Evolutionary conservation across 2,113 vertebrate genomes (phyloP).

Genomic region (Scomber colias): DNA sequence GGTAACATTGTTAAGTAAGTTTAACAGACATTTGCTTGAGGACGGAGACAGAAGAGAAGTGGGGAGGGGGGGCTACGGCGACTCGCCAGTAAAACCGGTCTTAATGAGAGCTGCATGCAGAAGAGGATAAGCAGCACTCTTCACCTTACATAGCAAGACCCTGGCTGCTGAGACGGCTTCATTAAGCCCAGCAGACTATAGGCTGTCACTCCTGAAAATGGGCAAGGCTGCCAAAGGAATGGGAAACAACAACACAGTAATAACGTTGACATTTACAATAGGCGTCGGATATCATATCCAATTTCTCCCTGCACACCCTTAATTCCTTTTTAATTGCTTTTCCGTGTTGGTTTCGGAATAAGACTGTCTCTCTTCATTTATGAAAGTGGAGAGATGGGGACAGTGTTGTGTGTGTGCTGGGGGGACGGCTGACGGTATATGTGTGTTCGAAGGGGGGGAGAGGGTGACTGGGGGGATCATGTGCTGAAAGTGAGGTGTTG

Average conservation of each 20-base stretch:
- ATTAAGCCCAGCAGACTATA: constrained; percentile 74
- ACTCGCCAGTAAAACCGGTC: constrained; percentile 52
- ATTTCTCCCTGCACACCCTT: constrained; percentile 81
- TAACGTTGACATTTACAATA: constrained; percentile 84
- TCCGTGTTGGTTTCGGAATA: constrained; percentile 77
- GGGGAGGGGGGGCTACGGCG: constrained; percentile 25
- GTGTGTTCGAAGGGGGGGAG: not conserved
- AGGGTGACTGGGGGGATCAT: constrained; percentile 42
- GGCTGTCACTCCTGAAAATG: constrained; percentile 77
- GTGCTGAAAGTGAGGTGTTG: constrained; percentile 33
- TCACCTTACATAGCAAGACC: constrained; percentile 69
- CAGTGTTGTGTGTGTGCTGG: constrained; percentile 43
- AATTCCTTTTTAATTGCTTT: constrained; percentile 86
- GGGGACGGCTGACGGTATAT: constrained; percentile 25
- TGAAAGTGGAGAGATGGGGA: constrained; percentile 70
- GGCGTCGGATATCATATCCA: constrained; percentile 81
- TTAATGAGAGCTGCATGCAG: constrained; percentile 74
- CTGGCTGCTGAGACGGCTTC: constrained; percentile 75
- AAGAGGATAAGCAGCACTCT: constrained; percentile 71
- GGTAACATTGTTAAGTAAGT: constrained; percentile 61
- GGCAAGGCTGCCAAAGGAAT: constrained; percentile 69
- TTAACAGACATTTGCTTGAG: constrained; percentile 58
- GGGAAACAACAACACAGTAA: constrained; percentile 83
- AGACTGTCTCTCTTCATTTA: constrained; percentile 83
- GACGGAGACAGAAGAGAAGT: constrained; percentile 48